Percentiles rank a stretch among this genome's conserved stretches.
Conservation (phyloP, 2,797 vertebrate species). For the Lates japonicus region DNA sequence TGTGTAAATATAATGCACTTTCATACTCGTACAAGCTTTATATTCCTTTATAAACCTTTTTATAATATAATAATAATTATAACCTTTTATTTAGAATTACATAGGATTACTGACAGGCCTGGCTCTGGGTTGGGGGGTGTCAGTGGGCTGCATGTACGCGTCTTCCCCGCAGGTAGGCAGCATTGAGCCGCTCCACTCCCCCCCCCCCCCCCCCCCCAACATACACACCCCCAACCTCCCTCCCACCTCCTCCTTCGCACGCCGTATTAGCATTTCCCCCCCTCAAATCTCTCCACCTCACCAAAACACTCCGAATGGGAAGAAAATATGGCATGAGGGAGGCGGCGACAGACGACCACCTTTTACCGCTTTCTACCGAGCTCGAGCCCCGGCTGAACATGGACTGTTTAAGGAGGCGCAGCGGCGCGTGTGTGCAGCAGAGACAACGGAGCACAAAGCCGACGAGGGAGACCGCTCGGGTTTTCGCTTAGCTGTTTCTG, state of each 20-base stretch:
- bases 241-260: slow-evolving; percentile 51
- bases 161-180: slow-evolving; percentile 80
- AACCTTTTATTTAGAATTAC: too few species aligned
- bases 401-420: slow-evolving; percentile 73
- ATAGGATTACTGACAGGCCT: not conserved
- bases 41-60: not conserved
- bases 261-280: slow-evolving; percentile 63
- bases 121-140: not conserved
- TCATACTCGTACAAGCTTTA: not conserved
- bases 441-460: slow-evolving; percentile 82
- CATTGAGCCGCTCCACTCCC: slow-evolving; percentile 66
- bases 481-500: slow-evolving; percentile 73
- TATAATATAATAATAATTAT: too few species aligned
- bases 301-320: slow-evolving; percentile 82
- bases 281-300: slow-evolving; percentile 71
- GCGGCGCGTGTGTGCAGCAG: slow-evolving; percentile 64
- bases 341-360: slow-evolving; percentile 71
- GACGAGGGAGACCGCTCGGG: slow-evolving; percentile 67
- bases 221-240: too few species aligned
- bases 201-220: slow-evolving; percentile 9
- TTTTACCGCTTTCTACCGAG: slow-evolving; percentile 70
- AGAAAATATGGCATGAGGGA: slow-evolving; percentile 81
- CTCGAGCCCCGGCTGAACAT: slow-evolving; percentile 77
- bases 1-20: not conserved
- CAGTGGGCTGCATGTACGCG: slow-evolving; percentile 37